phyloP scores from a whole-genome alignment of 2,888 invertebrate genomes.

The Metopia argyrocephala region DNA sequence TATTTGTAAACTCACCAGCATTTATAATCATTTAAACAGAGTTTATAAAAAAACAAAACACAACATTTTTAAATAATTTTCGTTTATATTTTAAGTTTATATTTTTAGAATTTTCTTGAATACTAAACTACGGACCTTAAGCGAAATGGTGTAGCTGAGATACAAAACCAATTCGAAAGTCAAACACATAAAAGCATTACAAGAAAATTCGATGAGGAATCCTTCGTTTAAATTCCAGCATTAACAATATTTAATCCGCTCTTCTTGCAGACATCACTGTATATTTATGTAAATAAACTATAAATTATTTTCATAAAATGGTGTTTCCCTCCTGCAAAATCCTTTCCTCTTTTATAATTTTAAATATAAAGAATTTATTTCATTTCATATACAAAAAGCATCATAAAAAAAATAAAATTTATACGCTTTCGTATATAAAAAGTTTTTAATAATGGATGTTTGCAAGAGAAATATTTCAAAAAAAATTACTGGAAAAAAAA shows the following conservation, averaged over 20 bases:
- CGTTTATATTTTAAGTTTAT: no score
- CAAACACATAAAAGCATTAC: no score
- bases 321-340: not conserved
- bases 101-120: no score
- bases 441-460: slow-evolving; percentile 20
- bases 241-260: not conserved
- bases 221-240: no score
- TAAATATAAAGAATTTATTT: slow-evolving; percentile 5
- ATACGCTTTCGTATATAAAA: not conserved
- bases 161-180: no score
- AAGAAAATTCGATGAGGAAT: no score
- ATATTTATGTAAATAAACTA: slow-evolving; percentile 2
- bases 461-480: slow-evolving; percentile 3
- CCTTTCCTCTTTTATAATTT: not conserved
- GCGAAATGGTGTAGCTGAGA: no score
- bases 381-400: not conserved
- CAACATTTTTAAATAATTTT: no score
- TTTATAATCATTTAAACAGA: no score
- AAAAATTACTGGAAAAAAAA: not conserved
- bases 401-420: not conserved
- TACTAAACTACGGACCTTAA: no score
- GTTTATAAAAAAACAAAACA: no score
- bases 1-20: no score
- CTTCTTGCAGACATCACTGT: not conserved
- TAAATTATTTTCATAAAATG: not conserved